Base-by-base conservation (phyloP, 2,113 vertebrate species). In the Myrmecobius fasciatus region DNA sequence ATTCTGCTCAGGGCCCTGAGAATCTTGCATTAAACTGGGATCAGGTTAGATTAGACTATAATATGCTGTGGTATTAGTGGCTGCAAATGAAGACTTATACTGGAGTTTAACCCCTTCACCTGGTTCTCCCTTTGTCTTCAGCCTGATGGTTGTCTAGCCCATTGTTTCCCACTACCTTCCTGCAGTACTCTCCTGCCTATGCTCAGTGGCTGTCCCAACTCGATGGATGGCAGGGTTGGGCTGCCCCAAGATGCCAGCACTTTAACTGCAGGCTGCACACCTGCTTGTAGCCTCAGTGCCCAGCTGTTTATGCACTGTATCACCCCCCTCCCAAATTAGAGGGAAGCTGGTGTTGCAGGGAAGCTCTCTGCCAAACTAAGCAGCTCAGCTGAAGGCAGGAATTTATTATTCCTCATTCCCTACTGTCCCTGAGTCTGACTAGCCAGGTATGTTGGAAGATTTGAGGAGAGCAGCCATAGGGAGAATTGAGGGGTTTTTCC, bases 21-120 rank as follows among this genome's bases (percentile, higher is more conserved):
- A 99, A 99, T 99, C 99, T 99, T 97, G 98, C 99, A 99, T 99
- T 99, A 99, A 99, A 99, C 99, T 98, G 98, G 99, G 99, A 99
- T 99, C 99, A 99, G 99, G 98, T 98, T 97, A 99, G 99, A 99
- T 99, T 99, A 99, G 99, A 99, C 99, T 99, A 98, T 99, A 99
- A 99, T 99, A 99, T 99, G 99, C 99, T 98, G 98, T 52, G 96
- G 99, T 99, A 99, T 99, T 99, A 99, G 98, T 97, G 98, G 98
- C 99, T 99, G 99, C 99, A 99, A 99, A 99, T 99, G 99, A 99
- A 99, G 99, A 99, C 98, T 98, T 98, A 97, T 92, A 91, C 93
- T 9, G 91, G 97, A 98, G 88, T 98, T 99, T 99, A 99, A 99
- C 98, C 98, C 98, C 97, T 98, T 98, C 98, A 52, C 97, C 97